phyloP scores from a whole-genome alignment of 2,113 vertebrate species.

The Nyctereutes procyonoides region DNA sequence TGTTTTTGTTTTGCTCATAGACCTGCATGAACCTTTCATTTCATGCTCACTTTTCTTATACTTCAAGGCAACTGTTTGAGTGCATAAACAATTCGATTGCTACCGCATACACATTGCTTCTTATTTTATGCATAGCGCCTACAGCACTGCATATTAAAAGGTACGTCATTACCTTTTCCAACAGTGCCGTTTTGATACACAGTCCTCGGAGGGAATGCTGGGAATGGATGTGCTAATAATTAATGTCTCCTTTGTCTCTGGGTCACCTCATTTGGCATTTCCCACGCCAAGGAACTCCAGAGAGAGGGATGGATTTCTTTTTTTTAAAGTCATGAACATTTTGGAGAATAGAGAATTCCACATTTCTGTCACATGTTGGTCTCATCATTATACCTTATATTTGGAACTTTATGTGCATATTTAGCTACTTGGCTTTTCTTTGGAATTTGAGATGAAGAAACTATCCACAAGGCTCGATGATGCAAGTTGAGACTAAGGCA shows the following conservation, averaged over 20 bases:
- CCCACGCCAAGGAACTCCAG: constrained; percentile 23
- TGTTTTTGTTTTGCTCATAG: constrained; percentile 87
- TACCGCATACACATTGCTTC: constrained; percentile 85
- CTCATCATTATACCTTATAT: not conserved
- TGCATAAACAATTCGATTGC: constrained; percentile 82
- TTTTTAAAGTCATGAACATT: not conserved
- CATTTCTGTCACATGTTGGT: not conserved
- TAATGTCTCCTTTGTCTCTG: not conserved
- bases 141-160: constrained; percentile 81
- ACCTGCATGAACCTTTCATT: constrained; percentile 91
- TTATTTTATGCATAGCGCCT: constrained; percentile 79
- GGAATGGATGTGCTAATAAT: not conserved
- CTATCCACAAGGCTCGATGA: not conserved
- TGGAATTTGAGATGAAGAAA: not conserved
- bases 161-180: constrained; percentile 81
- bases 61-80: constrained; percentile 81
- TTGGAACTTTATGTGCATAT: not conserved
- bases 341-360: not conserved
- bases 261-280: constrained; percentile 8
- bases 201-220: constrained; percentile 47
- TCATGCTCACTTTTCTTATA: constrained; percentile 84
- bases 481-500: not conserved
- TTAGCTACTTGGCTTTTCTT: not conserved
- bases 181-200: constrained; percentile 76
- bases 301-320: not conserved